These are phyloP conservation scores for Phaetusa simplex DNA, from an alignment of 2,113 vertebrate species.

Conservation along the genomic window DNA sequence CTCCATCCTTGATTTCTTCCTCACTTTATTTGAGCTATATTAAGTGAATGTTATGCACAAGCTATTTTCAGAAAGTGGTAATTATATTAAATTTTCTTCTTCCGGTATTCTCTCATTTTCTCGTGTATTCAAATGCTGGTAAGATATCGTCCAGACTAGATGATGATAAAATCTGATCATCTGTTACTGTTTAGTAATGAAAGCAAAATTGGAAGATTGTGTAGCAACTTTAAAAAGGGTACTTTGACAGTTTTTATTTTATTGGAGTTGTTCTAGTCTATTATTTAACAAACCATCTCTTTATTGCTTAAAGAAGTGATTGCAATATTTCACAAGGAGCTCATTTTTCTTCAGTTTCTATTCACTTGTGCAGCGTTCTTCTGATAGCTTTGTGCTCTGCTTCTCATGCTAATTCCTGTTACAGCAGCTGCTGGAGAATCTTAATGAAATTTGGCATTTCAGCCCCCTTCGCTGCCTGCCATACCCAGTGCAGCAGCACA, in stretches of 20 bases:
- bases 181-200: slow-evolving; percentile 65
- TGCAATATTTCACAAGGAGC: slow-evolving; percentile 47
- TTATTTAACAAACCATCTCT: slow-evolving; percentile 63
- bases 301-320: slow-evolving; percentile 64
- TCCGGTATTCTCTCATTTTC: slow-evolving; percentile 48
- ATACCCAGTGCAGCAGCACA: not conserved
- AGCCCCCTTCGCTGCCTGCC: not conserved
- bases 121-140: slow-evolving; percentile 48
- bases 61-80: slow-evolving; percentile 48
- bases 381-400: slow-evolving; percentile 38
- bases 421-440: slow-evolving; percentile 11
- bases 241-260: slow-evolving; percentile 57
- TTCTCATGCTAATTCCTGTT: slow-evolving; percentile 55
- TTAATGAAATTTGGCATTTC: slow-evolving; percentile 30
- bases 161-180: slow-evolving; percentile 60
- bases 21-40: slow-evolving; percentile 39
- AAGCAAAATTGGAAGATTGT: slow-evolving; percentile 57
- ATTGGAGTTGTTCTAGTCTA: slow-evolving; percentile 50
- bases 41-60: slow-evolving; percentile 21
- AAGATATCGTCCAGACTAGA: slow-evolving; percentile 62
- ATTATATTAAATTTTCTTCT: slow-evolving; percentile 52
- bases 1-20: slow-evolving; percentile 23
- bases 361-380: not conserved
- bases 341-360: slow-evolving; percentile 50
- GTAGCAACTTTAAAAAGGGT: slow-evolving; percentile 43